Evolutionary conservation across 2,888 invertebrate genomes (phyloP).

Genomic region (Leptopilina drosophilae): DNA sequence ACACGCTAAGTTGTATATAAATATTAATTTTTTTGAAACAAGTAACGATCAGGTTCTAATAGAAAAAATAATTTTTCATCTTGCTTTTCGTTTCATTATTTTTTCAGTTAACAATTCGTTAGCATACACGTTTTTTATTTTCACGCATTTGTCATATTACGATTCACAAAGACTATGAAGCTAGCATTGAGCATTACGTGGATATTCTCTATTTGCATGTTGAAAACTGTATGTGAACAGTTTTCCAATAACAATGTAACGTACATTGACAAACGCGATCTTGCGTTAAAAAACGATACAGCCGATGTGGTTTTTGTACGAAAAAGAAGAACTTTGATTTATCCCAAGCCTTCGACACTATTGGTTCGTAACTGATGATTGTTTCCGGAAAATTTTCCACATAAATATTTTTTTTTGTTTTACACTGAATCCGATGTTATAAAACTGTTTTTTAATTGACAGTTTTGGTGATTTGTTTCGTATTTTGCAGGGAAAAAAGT

Average conservation of each 20-base stretch:
- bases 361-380: conserved; percentile 63
- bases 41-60: background rate
- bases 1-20: conserved; percentile 8
- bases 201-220: conserved; percentile 53
- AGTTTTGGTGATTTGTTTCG: background rate
- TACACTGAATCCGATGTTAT: background rate
- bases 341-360: conserved; percentile 63
- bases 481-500: too few relatives aligned
- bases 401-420: background rate
- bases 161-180: conserved; percentile 48
- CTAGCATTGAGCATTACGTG: conserved; percentile 53
- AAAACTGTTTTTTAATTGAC: background rate
- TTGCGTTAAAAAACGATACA: conserved; percentile 43
- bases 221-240: conserved; percentile 49
- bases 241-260: conserved; percentile 50
- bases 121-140: background rate
- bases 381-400: conserved; percentile 4
- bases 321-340: conserved; percentile 65
- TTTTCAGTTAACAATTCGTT: conserved; percentile 23
- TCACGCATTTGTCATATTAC: background rate
- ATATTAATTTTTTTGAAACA: conserved; percentile 13
- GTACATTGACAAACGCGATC: conserved; percentile 55
- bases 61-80: conserved; percentile 2
- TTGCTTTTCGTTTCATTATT: background rate
- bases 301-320: conserved; percentile 51